Percentiles rank a stretch among this genome's conserved stretches.
Evolutionary conservation across 1,140 invertebrate species (phyloP).

Genomic region (Calephelis nemesis): DNA sequence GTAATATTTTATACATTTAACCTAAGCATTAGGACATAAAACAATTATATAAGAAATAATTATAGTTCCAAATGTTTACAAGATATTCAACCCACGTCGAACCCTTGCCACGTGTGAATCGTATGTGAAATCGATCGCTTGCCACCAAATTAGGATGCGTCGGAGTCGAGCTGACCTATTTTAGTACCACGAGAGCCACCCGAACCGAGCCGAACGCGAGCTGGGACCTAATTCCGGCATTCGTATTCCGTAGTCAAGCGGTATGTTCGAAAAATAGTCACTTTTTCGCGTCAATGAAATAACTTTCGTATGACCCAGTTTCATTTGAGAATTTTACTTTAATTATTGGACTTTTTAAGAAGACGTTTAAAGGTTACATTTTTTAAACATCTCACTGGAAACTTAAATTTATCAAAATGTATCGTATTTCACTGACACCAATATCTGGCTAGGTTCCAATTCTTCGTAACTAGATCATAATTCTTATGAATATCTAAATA

Average conservation of each 20-base stretch:
- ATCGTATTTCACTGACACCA: not conserved
- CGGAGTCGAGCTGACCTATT: slow-evolving; percentile 59
- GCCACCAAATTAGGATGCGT: slow-evolving; percentile 72
- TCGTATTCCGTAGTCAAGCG: slow-evolving; percentile 21
- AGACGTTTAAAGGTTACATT: not conserved
- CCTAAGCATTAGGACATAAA: not conserved
- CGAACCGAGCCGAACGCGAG: slow-evolving; percentile 33
- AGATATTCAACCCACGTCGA: slow-evolving; percentile 26
- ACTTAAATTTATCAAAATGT: slow-evolving; percentile 17
- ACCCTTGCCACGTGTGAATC: slow-evolving; percentile 35
- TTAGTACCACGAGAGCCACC: slow-evolving; percentile 49
- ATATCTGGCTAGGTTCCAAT: not conserved
- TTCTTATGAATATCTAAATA: not conserved
- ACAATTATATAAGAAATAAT: not conserved
- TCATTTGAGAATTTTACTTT: not conserved
- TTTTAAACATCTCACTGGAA: not conserved
- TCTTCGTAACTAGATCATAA: not conserved
- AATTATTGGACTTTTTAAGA: not conserved
- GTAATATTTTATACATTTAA: slow-evolving; percentile 2
- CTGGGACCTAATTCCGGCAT: slow-evolving; percentile 51
- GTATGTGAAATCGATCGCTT: slow-evolving; percentile 49
- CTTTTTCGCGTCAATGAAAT: slow-evolving; percentile 4
- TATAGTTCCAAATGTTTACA: not conserved
- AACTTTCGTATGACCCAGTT: slow-evolving; percentile 29
- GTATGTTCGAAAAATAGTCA: slow-evolving; percentile 23